These are phyloP conservation scores for Serilophus lunatus DNA, from an alignment of 2,113 vertebrate species.

Conservation along the genomic window DNA sequence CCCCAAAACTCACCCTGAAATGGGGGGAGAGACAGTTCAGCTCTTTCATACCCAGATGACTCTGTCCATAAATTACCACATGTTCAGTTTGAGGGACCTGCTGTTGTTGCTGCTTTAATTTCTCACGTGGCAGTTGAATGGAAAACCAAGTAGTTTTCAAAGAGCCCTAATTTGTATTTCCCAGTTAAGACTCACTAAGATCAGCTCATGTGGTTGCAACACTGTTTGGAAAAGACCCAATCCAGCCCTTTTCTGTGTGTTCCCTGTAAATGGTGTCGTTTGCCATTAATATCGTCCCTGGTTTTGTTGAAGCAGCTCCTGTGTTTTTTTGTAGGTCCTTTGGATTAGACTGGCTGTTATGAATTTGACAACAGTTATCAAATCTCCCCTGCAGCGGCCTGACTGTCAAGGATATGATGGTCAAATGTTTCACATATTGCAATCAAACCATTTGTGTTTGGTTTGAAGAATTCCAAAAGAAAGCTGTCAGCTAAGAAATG, in stretches of 20 bases:
- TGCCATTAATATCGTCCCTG: background rate
- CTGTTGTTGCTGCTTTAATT: background rate
- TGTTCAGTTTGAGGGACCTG: background rate
- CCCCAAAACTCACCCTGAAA: background rate
- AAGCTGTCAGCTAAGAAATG: slow-evolving; percentile 74
- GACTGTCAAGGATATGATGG: slow-evolving; percentile 70
- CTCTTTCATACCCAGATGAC: background rate
- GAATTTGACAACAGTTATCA: slow-evolving; percentile 75
- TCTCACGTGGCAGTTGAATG: background rate
- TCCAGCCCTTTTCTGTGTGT: background rate
- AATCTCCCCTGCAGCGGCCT: slow-evolving; percentile 66
- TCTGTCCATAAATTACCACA: background rate
- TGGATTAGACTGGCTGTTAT: slow-evolving; percentile 68
- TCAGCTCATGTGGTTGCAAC: background rate
- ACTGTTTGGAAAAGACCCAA: background rate
- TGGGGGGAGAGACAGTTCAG: background rate
- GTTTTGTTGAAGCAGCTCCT: slow-evolving; percentile 8
- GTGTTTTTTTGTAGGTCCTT: slow-evolving; percentile 31
- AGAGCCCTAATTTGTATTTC: slow-evolving; percentile 14
- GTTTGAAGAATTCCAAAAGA: slow-evolving; percentile 74
- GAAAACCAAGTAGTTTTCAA: background rate
- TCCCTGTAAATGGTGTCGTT: slow-evolving; percentile 10
- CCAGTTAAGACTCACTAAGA: background rate
- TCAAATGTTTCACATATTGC: slow-evolving; percentile 74
- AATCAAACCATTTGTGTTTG: slow-evolving; percentile 72